Base-by-base conservation (phyloP, 2,797 vertebrate genomes). In the Danio albolineatus region DNA sequence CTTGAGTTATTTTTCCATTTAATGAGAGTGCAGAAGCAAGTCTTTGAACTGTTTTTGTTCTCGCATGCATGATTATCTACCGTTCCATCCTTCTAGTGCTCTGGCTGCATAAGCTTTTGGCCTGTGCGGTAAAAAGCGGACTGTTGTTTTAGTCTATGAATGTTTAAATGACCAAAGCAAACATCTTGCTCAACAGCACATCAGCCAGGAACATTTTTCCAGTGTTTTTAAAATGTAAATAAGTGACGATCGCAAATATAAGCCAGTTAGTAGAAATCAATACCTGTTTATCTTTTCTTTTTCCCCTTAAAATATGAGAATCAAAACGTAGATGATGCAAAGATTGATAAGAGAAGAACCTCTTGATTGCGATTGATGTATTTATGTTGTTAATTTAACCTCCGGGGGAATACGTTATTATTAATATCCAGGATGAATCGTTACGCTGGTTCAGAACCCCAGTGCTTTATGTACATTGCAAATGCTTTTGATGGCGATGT, bases 1-100 rank as follows among this genome's bases (percentile, higher is more conserved):
- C 84, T 76, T n/a, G 48, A 82, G 84, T 77, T 82, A 76, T 80
- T 84, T 82, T 73, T 84, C 75, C 76, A 74, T 79, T 80, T 79
- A 73, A 84, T 83, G 81, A 64, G 78, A 86, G 84, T 65, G 80
- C 78, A 79, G 80, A 67, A 75, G 78, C 56, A 56, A 76, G 73
- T 66, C 73, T 77, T 80, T 84, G 39, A 67, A 62, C 65, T 17
- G 62, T 73, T 66, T 78, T 67, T 69, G 21, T 64, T 73, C 56
- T 83, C 57, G 65, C 70, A 73, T 80, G 57, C 73, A 38, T 72
- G 77, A 82, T 79, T 78, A 60, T 71, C 77, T 67, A 39, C 44
- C 60, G 49, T 85, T 62, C 48, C 75, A 81, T 79, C 41, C 28
- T 75, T 66, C 51, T 53, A 76, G 78, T 72, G 46, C 46, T 57